Percentiles rank a stretch among this genome's conserved stretches.
Evolutionary conservation across 2,113 vertebrate genomes (phyloP).

Genomic region (Rhadina sibilatrix): DNA sequence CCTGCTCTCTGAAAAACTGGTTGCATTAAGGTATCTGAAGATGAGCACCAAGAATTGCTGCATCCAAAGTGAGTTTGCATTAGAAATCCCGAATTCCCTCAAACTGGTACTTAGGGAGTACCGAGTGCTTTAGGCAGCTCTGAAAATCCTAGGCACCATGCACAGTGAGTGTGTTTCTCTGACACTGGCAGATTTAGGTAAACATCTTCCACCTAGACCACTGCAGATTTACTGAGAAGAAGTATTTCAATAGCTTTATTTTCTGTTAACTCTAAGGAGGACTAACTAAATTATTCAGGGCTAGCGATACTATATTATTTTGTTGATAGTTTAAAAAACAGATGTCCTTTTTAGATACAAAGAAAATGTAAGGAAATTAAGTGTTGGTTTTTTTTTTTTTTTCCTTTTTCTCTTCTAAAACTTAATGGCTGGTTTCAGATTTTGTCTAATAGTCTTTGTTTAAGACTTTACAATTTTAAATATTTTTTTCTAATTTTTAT

Average conservation of each 20-base stretch:
- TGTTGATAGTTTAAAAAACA: not conserved
- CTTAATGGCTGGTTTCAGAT: slow-evolving; percentile 14
- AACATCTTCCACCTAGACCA: slow-evolving; percentile 38
- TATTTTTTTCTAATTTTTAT: slow-evolving; percentile 41
- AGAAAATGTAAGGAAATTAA: slow-evolving; percentile 8
- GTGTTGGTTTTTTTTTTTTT: not conserved
- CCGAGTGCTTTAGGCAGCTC: slow-evolving; percentile 18
- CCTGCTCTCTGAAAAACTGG: slow-evolving; percentile 20
- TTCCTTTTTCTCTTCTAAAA: not conserved
- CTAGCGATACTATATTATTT: not conserved
- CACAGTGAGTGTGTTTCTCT: slow-evolving; percentile 9
- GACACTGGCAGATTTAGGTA: slow-evolving; percentile 47
- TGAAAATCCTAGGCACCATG: slow-evolving; percentile 50
- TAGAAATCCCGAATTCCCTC: slow-evolving; percentile 22
- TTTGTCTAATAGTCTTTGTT: slow-evolving; percentile 9
- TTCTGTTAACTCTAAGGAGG: not conserved
- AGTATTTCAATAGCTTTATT: slow-evolving; percentile 5
- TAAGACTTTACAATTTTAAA: not conserved
- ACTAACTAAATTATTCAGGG: slow-evolving; percentile 5
- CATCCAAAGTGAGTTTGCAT: slow-evolving; percentile 29
- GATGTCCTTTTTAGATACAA: not conserved
- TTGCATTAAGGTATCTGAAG: slow-evolving; percentile 49
- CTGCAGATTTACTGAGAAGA: slow-evolving; percentile 53
- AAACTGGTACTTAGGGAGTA: not conserved
- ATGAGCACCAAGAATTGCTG: slow-evolving; percentile 56